Evolutionary conservation across 2,113 vertebrate genomes (phyloP).

Genomic region (Hippocampus guttulatus): DNA sequence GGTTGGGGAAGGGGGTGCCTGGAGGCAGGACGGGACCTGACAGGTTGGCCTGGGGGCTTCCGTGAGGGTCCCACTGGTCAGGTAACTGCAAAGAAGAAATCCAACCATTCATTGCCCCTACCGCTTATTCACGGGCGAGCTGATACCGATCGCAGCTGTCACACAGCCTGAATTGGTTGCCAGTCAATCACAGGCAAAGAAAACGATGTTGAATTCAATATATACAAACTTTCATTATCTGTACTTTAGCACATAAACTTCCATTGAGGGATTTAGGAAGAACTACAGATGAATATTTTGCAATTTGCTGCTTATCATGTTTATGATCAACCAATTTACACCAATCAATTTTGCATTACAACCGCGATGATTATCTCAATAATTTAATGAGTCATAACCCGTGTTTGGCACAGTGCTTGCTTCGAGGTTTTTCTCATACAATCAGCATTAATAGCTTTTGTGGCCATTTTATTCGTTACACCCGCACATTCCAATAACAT

Average conservation of each 20-base stretch:
- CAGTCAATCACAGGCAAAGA: too few species aligned
- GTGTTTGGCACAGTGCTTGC: not conserved
- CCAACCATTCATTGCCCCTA: not conserved
- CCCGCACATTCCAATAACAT: too few species aligned
- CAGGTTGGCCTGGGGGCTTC: slow-evolving; percentile 88
- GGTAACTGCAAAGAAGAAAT: slow-evolving; percentile 70
- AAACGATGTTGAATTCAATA: too few species aligned
- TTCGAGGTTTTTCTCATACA: not conserved
- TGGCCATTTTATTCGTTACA: too few species aligned
- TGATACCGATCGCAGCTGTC: too few species aligned
- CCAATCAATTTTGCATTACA: not conserved
- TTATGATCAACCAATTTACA: too few species aligned
- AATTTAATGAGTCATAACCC: not conserved
- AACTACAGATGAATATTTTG: not conserved
- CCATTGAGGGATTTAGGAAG: not conserved
- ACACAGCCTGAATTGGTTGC: too few species aligned
- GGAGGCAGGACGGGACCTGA: slow-evolving; percentile 81
- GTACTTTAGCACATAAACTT: not conserved
- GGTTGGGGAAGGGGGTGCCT: slow-evolving; percentile 81
- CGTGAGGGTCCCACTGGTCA: slow-evolving; percentile 92
- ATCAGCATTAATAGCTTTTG: too few species aligned
- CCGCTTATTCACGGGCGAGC: too few species aligned
- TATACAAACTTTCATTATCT: too few species aligned
- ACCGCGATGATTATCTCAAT: not conserved
- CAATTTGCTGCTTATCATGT: not conserved